Conservation (phyloP, 1,140 invertebrate species). For the Cydia pomonella region DNA sequence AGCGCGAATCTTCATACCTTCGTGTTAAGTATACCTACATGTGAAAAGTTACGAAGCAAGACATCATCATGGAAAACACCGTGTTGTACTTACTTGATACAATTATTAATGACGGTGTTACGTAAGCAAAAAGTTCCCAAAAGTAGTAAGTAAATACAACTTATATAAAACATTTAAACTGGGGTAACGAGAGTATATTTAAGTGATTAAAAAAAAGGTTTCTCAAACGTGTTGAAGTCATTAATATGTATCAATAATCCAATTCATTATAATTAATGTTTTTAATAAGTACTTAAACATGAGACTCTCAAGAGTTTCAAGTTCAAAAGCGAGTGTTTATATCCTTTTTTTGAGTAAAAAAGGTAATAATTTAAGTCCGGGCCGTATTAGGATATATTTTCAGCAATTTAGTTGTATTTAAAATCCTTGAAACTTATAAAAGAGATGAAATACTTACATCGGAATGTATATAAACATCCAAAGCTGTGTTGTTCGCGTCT, state of each 20-base stretch:
- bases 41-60: background rate
- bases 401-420: no score
- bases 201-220: background rate
- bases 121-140: background rate
- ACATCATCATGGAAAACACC: background rate
- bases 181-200: background rate
- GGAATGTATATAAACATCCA: slow-evolving; percentile 63
- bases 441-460: slow-evolving; percentile 60
- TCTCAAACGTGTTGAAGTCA: background rate
- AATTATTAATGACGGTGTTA: slow-evolving; percentile 2
- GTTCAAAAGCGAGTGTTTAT: no score
- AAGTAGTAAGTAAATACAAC: background rate
- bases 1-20: background rate
- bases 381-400: no score
- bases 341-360: no score
- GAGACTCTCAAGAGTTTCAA: no score
- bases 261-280: no score
- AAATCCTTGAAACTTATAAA: no score
- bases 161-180: background rate
- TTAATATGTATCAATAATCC: no score
- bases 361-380: no score
- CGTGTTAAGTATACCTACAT: background rate
- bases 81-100: background rate
- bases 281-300: no score
- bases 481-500: slow-evolving; percentile 60